Evolutionary conservation across 2,113 vertebrate species (phyloP), one percentile per base, ranked within the genome.

Genomic region (Apteryx mantelli): DNA sequence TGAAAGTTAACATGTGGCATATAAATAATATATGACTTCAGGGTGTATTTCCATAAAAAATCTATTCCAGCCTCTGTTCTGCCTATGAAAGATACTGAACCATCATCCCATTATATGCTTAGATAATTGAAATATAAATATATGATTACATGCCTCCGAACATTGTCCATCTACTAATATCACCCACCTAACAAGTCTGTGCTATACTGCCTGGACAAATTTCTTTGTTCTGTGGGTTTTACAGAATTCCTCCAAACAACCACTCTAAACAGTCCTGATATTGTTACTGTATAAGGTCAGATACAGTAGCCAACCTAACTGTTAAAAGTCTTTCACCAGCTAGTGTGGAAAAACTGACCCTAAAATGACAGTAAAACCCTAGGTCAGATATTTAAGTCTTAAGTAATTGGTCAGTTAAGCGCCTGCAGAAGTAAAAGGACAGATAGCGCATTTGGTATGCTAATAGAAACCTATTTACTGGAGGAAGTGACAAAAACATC

Each of bases 401-500:
- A 97, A 98, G 95, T 98, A 97, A 98, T 97, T 98, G 98, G 98
- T 98, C 98, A 98, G 98, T 97, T 97, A 98, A 98, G 93, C 93
- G 96, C 88, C 93, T 97, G 93, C 56, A 95, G 96, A 98, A 97
- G 93, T 94, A 86, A 97, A 98, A 98, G 98, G 98, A 98, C 97
- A 98, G 97, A 98, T 82, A 98, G 88, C 97, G 97, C 98, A 98
- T 98, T 97, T 98, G 96, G 95, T 98, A 98, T 98, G 98, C 98
- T 98, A 98, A 98, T 98, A 86, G 97, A 97, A 98, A 97, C 97
- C 98, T 98, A 98, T 98, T 98, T 98, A 98, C 98, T 98, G 97
- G 97, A 97, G 97, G 97, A 98, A 98, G 98, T 98, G 98, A 98
- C 98, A 98, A 98, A 98, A 98, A 98, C 98, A 98, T 98, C 98